These are phyloP conservation scores for Tringa solitaria DNA, from an alignment of 2,113 vertebrate genomes.

Conservation along the genomic window DNA sequence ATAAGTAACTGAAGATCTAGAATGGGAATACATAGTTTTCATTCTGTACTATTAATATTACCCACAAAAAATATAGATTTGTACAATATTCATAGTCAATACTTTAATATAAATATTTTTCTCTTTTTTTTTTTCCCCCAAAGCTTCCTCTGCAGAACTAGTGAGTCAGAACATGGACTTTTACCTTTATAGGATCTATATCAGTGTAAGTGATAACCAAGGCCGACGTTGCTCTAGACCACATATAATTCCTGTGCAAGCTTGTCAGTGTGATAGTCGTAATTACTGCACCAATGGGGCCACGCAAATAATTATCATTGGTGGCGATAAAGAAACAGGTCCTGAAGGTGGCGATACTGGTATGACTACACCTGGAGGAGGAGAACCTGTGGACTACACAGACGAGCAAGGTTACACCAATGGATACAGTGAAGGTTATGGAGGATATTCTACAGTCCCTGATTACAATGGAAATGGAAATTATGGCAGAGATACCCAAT, in stretches of 20 bases:
- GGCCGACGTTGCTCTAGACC: slow-evolving; percentile 42
- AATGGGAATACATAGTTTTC: background rate
- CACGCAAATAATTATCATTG: background rate
- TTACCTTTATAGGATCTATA: slow-evolving; percentile 6
- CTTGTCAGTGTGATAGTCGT: slow-evolving; percentile 56
- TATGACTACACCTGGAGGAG: background rate
- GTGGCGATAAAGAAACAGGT: background rate
- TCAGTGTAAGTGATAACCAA: slow-evolving; percentile 36
- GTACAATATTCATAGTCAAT: background rate
- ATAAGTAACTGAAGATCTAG: background rate
- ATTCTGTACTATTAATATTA: background rate
- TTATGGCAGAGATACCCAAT: fast-evolving
- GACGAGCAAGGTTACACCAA: background rate
- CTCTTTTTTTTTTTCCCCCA: background rate
- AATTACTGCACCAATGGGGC: slow-evolving; percentile 49
- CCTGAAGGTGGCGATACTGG: background rate
- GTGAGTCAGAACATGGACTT: slow-evolving; percentile 44
- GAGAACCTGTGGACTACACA: background rate
- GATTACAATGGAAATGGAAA: background rate
- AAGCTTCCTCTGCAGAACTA: slow-evolving; percentile 58
- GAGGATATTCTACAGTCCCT: fast-evolving
- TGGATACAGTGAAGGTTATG: fast-evolving
- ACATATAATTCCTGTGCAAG: slow-evolving; percentile 54
- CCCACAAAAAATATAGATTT: background rate
- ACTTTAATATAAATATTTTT: background rate